These are phyloP conservation scores for Actinernus sp. DNA, from an alignment of 92 coral and sea anemone species.

Conservation along the genomic window DNA sequence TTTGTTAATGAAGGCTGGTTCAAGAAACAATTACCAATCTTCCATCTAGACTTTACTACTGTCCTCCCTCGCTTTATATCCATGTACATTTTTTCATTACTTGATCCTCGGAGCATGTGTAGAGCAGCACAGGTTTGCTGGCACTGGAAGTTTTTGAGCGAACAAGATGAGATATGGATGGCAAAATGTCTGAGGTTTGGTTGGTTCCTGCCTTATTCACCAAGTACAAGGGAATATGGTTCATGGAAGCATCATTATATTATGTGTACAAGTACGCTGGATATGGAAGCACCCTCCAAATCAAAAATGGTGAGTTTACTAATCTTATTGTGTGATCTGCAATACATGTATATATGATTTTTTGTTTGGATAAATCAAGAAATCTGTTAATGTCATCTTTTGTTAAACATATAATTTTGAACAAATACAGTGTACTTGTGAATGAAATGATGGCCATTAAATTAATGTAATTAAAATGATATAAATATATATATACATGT, in stretches of 20 bases:
- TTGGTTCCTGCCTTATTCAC: conserved; percentile 93
- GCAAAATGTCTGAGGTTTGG: conserved; percentile 86
- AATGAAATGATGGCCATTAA: too few species aligned
- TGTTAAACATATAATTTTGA: too few species aligned
- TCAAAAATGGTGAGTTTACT: conserved; percentile 79
- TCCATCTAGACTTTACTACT: conserved; percentile 82
- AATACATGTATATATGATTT: too few species aligned
- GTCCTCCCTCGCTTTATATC: conserved; percentile 86
- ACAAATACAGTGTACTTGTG: too few species aligned
- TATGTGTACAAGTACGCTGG: conserved; percentile 85
- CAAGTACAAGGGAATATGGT: conserved; percentile 81
- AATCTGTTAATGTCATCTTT: too few species aligned
- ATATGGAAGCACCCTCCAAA: conserved; percentile 73
- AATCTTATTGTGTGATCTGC: too few species aligned
- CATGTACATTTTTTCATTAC: conserved; percentile 79
- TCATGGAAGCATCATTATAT: conserved; percentile 95
- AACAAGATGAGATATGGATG: conserved; percentile 95
- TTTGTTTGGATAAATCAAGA: too few species aligned
- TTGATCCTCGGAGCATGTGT: conserved; percentile 95
- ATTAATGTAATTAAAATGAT: too few species aligned
- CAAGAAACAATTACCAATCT: conserved; percentile 75
- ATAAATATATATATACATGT: too few species aligned
- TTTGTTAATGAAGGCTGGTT: conserved; percentile 87
- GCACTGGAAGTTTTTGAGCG: conserved; percentile 96
- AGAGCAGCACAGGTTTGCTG: conserved; percentile 89